Base-by-base conservation (phyloP, 2,113 vertebrate species). In the Trichechus manatus region DNA sequence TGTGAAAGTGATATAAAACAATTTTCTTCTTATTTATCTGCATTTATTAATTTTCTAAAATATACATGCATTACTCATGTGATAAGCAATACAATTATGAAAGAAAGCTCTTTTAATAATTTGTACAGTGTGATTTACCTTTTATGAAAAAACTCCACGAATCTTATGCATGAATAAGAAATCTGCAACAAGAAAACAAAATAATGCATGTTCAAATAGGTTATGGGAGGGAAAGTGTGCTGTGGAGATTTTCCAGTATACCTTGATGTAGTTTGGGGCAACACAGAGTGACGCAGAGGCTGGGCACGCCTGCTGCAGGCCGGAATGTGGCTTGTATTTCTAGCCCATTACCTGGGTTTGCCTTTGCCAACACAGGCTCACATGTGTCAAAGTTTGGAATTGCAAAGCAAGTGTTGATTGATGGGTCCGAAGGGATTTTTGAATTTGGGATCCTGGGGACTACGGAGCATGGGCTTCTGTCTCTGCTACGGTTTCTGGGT, bases 381-480 rank as follows among this genome's bases (percentile, higher is more conserved):
- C 6, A 3, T 42, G 36, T 9, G 81, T 64, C 86, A 22, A 42
- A 63, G 27, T n/a, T 80, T 61, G 64, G 75, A 94, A 86, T 64
- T 66, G 75, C 86, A 92, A 77, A 97, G 89, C 50, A 25, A 72
- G 47, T 20, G 78, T 59, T 89, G 79, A 86, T 42, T 81, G 90
- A 92, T 31, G 68, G 68, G 61, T 93, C 15, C 29, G 59, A 63
- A 77, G 77, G 59, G 59, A 91, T 33, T 85, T 93, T 93, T 53
- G 63, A 25, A 88, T 91, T 85, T 83, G 66, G 88, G 84, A 83
- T 77, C 39, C 87, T 83, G 50, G 39, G 79, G 33, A 88, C n/a
- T 5, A 0, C 0, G 6, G 20, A 36, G n/a, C 13, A 11, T 3
- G 27, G 36, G 2, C 74, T 92, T 82, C 77, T 82, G 61, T 94